Percentiles rank a stretch among this genome's conserved stretches.
Evolutionary conservation across 2,888 invertebrate species (phyloP).

Genomic region (Pachliopta kotzebuea): DNA sequence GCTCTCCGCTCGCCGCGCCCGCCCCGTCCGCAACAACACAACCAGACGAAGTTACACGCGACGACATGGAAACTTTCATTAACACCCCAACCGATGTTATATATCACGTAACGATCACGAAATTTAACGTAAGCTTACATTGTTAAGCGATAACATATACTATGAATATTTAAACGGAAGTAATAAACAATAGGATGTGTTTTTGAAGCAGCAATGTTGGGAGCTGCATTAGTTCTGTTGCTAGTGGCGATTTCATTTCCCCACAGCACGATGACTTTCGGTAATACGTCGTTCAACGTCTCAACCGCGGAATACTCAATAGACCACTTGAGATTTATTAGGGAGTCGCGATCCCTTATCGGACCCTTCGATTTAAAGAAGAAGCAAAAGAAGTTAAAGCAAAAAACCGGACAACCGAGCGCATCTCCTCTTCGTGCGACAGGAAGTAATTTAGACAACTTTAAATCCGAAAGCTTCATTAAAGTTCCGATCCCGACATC

Average conservation of each 20-base stretch:
- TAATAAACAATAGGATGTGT: not conserved
- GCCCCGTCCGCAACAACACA: not conserved
- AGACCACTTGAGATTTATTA: not conserved
- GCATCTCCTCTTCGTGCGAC: slow-evolving; percentile 13
- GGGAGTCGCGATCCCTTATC: slow-evolving; percentile 21
- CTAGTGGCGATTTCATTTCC: not conserved
- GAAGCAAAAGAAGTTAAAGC: slow-evolving; percentile 8
- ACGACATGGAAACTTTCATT: not conserved
- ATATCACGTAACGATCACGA: not conserved
- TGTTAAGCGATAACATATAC: not conserved
- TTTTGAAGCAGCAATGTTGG: slow-evolving; percentile 5
- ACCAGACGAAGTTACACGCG: not conserved
- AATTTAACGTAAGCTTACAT: not conserved
- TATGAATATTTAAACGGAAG: not conserved
- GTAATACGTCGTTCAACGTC: not conserved
- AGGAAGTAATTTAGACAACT: not conserved
- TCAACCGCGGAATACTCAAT: slow-evolving; percentile 4
- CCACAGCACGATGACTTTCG: not conserved
- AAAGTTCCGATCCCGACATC: no score
- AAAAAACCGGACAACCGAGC: slow-evolving; percentile 9
- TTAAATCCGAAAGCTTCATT: no score
- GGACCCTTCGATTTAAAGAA: slow-evolving; percentile 20
- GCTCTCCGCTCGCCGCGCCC: slow-evolving; percentile 1
- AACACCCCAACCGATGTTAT: no score
- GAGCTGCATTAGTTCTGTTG: not conserved